Base-by-base conservation (phyloP, 2,888 invertebrate genomes). In the Margaritifera margaritifera region DNA sequence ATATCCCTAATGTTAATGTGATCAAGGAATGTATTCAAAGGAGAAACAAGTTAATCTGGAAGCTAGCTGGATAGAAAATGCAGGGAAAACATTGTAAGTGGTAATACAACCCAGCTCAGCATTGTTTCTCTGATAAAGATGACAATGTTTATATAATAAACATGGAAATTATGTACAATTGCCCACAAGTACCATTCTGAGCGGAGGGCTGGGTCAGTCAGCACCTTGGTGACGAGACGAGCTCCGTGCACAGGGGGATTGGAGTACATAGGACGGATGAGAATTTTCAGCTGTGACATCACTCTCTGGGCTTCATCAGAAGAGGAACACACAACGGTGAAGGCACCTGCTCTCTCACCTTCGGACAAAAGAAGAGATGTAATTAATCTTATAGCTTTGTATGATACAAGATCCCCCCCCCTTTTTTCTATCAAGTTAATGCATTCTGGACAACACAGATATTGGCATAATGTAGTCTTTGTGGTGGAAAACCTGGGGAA, bases 221-320 rank as follows among this genome's bases (percentile, higher is more conserved):
- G 93, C 83, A 99, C 96, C 90, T 95, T 95, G 42, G 93, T 91
- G 3, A 95, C 99, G 81, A 99, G 93, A 58, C 97, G 93, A 0
- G 97, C 95, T 50, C 99, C 99, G 90, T 96, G 93, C 81, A 98
- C 92, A 0, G 99, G 98, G 55, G 99, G 99, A 92, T 97, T 99
- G 53, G 98, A 99, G 91, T 98, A 99, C 93, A 98, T 93, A 5
- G 97, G 95, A 80, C 99, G 93, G 86, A 99, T 94, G 81, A 98
- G 90, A 87, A 99, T 99, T 92, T 98, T 99, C 62, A 98, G 90
- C 91, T 98, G 99, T 0, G 98, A 98, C 93, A 97, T 92, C 58
- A 96, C 93, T 76, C 89, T 78, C 5, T 80, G 94, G 1, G 96
- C 94, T 85, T 97, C 95, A 8, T 97, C 95, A 72, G 93, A 92